These are phyloP conservation scores for Hirtodrosophila alboralis DNA, from an alignment of 2,888 invertebrate species.

Conservation along the genomic window DNA sequence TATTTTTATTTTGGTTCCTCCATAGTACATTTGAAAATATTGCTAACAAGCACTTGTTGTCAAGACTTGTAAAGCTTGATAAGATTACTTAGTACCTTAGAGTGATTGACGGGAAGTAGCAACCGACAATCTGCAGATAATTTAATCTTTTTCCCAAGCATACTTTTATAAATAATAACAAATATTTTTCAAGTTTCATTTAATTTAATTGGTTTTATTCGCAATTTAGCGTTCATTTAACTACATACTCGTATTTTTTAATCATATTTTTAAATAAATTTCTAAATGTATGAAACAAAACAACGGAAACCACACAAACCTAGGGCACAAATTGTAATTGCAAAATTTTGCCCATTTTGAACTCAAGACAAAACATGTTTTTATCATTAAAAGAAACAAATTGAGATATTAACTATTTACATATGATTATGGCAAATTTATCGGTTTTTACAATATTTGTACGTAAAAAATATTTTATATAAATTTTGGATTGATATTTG, in stretches of 20 bases:
- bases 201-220: slow-evolving; percentile 70
- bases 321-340: slow-evolving; percentile 23
- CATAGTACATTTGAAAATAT: too few species aligned
- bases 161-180: background rate
- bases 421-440: slow-evolving; percentile 58
- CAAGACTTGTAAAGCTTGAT: slow-evolving; percentile 8
- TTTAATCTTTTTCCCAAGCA: too few species aligned
- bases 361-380: slow-evolving; percentile 22
- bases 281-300: slow-evolving; percentile 54
- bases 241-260: slow-evolving; percentile 66
- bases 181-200: slow-evolving; percentile 11
- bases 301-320: slow-evolving; percentile 50
- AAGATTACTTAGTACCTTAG: slow-evolving; percentile 2
- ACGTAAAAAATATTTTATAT: slow-evolving; percentile 71
- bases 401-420: slow-evolving; percentile 67
- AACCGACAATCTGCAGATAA: too few species aligned
- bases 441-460: slow-evolving; percentile 63
- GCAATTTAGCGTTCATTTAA: slow-evolving; percentile 76
- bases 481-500: slow-evolving; percentile 70
- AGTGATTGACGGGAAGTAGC: too few species aligned
- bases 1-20: too few species aligned
- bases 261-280: slow-evolving; percentile 61
- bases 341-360: slow-evolving; percentile 23
- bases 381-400: too few species aligned
- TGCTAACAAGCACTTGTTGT: background rate